Evolutionary conservation across 2,888 invertebrate genomes (phyloP).

Genomic region (Pediacus dermestoides): DNA sequence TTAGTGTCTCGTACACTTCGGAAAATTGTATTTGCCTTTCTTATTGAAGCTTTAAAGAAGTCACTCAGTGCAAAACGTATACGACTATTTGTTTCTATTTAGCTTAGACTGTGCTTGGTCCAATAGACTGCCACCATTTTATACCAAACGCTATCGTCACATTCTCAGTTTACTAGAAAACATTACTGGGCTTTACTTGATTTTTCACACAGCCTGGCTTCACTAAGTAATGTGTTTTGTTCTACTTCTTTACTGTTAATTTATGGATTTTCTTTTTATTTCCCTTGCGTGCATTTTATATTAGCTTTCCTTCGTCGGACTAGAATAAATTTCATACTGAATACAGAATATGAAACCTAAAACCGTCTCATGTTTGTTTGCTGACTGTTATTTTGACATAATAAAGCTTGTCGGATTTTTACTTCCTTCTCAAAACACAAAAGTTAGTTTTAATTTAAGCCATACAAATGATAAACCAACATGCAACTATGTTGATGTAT

Average conservation of each 20-base stretch:
- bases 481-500: no score
- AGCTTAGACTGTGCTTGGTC: neutral
- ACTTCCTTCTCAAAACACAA: no score
- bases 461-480: no score
- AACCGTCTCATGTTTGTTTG: no score
- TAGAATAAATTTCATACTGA: no score
- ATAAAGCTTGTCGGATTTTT: no score
- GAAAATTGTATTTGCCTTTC: slow-evolving; percentile 50
- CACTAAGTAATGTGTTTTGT: slow-evolving; percentile 1
- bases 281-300: slow-evolving; percentile 6
- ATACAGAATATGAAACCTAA: no score
- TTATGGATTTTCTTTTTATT: slow-evolving; percentile 10
- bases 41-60: slow-evolving; percentile 35
- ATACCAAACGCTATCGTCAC: neutral
- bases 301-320: no score
- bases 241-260: slow-evolving; percentile 6
- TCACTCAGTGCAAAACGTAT: slow-evolving; percentile 6
- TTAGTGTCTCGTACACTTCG: slow-evolving; percentile 37
- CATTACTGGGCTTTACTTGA: neutral
- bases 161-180: neutral
- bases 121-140: no score
- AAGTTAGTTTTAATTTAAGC: no score
- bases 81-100: slow-evolving; percentile 8
- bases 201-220: neutral
- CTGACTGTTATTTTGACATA: no score